phyloP scores from a whole-genome alignment of 2,888 invertebrate species.

The Crepidodera aurea region DNA sequence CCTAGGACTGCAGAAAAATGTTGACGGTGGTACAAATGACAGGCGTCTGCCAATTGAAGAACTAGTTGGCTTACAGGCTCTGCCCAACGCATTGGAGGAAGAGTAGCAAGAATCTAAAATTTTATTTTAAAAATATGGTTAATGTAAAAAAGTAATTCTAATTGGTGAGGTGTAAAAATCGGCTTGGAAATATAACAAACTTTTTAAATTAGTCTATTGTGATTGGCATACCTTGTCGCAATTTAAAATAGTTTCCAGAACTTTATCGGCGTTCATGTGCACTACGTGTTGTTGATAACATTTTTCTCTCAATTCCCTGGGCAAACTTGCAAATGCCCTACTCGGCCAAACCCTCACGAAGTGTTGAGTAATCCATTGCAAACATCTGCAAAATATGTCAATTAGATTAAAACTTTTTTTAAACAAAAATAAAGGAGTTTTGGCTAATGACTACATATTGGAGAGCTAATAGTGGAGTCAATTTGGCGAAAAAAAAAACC shows the following conservation, averaged over 20 bases:
- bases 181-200: not conserved
- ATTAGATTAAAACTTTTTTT: slow-evolving; percentile 6
- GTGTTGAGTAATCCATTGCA: slow-evolving; percentile 87
- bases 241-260: slow-evolving; percentile 80
- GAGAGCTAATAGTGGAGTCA: too few species aligned
- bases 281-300: slow-evolving; percentile 85
- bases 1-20: slow-evolving; percentile 80
- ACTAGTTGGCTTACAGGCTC: slow-evolving; percentile 81
- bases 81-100: slow-evolving; percentile 84
- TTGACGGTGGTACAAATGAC: slow-evolving; percentile 80
- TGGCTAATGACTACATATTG: too few species aligned
- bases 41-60: slow-evolving; percentile 80
- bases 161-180: too few species aligned
- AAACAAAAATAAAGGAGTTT: slow-evolving; percentile 1
- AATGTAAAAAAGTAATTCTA: too few species aligned
- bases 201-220: too few species aligned
- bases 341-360: slow-evolving; percentile 92
- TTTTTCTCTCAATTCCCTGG: slow-evolving; percentile 82
- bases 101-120: slow-evolving; percentile 68
- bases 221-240: slow-evolving; percentile 71
- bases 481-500: too few species aligned
- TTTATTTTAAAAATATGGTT: not conserved
- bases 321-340: slow-evolving; percentile 85
- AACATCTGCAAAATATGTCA: slow-evolving; percentile 43
- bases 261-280: slow-evolving; percentile 78